Evolutionary conservation across 2,113 vertebrate genomes (phyloP).

Genomic region (Delphinapterus leucas): DNA sequence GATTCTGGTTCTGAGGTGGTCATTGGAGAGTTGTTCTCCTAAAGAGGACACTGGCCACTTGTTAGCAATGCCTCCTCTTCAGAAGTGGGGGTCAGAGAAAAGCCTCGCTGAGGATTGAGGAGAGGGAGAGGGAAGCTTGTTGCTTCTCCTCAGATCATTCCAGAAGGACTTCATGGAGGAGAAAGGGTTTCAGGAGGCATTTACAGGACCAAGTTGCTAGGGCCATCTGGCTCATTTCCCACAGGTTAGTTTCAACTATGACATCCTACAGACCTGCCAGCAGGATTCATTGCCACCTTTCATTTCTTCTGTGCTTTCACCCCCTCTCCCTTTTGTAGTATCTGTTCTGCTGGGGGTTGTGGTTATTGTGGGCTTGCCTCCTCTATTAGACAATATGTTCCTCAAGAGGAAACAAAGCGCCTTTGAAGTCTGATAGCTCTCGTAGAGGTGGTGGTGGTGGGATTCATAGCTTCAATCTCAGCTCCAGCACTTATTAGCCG

Average conservation of each 20-base stretch:
- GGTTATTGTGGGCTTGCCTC: neutral
- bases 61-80: neutral
- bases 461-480: neutral
- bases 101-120: neutral
- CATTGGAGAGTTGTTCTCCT: neutral
- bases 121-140: neutral
- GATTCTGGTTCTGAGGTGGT: neutral
- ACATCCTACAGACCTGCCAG: neutral
- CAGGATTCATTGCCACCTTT: neutral
- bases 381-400: neutral
- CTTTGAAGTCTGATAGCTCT: neutral
- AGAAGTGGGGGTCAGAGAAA: neutral
- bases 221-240: neutral
- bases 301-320: neutral
- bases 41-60: neutral
- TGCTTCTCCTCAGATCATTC: neutral
- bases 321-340: neutral
- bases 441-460: neutral
- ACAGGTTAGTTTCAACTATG: neutral
- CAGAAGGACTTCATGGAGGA: neutral
- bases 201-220: neutral
- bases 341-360: neutral
- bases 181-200: neutral
- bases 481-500: neutral
- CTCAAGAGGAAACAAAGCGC: neutral